These are phyloP conservation scores for Leptinotarsa texana DNA, from an alignment of 1,140 invertebrate genomes.

Conservation along the genomic window DNA sequence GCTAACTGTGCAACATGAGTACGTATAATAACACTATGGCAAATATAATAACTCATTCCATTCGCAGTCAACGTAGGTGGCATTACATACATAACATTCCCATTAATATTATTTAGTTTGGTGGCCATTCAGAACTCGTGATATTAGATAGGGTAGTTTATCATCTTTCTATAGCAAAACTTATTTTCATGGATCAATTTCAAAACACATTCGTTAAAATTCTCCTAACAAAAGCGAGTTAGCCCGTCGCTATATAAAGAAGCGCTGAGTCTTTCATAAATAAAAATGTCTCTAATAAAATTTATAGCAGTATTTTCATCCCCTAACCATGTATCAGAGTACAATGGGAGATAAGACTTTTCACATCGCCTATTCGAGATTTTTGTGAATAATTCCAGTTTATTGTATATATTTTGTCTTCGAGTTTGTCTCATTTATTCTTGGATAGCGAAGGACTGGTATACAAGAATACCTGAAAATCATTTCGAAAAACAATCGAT, in stretches of 20 bases:
- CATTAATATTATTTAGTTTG: slow-evolving; percentile 3
- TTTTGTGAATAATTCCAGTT: too few species aligned
- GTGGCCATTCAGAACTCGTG: slow-evolving; percentile 5
- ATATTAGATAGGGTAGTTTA: neutral
- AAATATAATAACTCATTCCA: too few species aligned
- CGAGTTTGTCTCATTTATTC: too few species aligned
- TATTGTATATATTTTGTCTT: too few species aligned
- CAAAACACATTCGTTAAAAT: neutral
- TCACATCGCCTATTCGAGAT: too few species aligned
- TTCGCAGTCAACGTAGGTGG: neutral
- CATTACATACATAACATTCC: neutral
- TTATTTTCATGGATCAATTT: neutral
- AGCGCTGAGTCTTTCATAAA: slow-evolving; percentile 38
- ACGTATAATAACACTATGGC: too few species aligned
- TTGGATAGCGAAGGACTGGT: too few species aligned
- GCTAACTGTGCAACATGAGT: too few species aligned
- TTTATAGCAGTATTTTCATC: slow-evolving; percentile 38
- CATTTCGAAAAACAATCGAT: too few species aligned
- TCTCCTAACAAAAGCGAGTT: slow-evolving; percentile 22
- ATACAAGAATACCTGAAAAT: too few species aligned
- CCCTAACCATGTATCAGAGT: slow-evolving; percentile 35
- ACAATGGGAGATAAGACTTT: slow-evolving; percentile 25
- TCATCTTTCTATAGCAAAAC: slow-evolving; percentile 1
- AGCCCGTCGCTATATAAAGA: slow-evolving; percentile 38
- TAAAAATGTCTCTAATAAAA: slow-evolving; percentile 35